phyloP scores from a whole-genome alignment of 2,888 invertebrate species.

The Gandaritis pyraliata region DNA sequence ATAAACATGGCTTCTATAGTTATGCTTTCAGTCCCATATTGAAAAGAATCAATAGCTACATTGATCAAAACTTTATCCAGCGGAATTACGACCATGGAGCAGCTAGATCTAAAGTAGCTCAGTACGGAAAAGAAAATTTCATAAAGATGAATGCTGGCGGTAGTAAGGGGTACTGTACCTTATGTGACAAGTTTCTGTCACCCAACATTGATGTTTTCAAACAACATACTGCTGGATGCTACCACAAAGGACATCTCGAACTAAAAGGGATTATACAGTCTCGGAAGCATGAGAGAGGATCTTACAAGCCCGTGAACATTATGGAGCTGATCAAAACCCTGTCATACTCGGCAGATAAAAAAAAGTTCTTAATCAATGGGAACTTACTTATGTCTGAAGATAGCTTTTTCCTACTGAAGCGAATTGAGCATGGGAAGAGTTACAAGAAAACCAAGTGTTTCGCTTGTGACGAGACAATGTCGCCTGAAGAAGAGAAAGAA shows the following conservation, averaged over 20 bases:
- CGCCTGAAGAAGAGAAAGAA: conserved; percentile 40
- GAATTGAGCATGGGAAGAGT: conserved; percentile 43
- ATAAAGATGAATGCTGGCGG: conserved; percentile 64
- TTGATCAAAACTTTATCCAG: conserved; percentile 30
- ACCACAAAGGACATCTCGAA: conserved; percentile 57
- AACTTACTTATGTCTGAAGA: conserved; percentile 49
- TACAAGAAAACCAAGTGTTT: conserved; percentile 55
- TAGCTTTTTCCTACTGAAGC: conserved; percentile 51
- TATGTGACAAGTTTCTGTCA: conserved; percentile 58
- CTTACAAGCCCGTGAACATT: conserved; percentile 13
- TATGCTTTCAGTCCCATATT: neutral
- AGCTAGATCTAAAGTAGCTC: conserved; percentile 51
- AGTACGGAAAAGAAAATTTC: conserved; percentile 55
- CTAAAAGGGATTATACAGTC: conserved; percentile 48
- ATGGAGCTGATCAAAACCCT: conserved; percentile 25
- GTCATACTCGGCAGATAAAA: conserved; percentile 21
- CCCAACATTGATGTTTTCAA: conserved; percentile 52
- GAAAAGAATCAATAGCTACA: conserved; percentile 6
- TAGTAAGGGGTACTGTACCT: conserved; percentile 57
- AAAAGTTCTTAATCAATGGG: conserved; percentile 20
- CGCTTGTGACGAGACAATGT: conserved; percentile 52
- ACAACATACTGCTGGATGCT: conserved; percentile 54
- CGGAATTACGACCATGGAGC: conserved; percentile 48
- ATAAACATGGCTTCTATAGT: conserved; percentile 35
- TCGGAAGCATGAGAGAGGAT: conserved; percentile 39